phyloP scores from a whole-genome alignment of 2,113 vertebrate genomes.

The Paramormyrops kingsleyae region DNA sequence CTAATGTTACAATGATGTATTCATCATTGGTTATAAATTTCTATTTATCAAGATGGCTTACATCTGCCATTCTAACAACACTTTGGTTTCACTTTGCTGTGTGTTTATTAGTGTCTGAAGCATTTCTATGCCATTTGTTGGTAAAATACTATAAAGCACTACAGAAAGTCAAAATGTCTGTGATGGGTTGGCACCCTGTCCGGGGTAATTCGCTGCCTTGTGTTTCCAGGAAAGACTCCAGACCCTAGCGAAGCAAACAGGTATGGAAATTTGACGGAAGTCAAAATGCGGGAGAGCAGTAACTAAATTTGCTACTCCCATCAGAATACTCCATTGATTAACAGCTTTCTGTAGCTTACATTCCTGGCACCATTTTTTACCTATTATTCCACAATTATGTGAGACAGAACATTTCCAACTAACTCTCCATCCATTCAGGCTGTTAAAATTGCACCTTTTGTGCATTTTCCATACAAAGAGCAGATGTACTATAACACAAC shows the following conservation, averaged over 20 bases:
- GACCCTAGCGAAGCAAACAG: neutral
- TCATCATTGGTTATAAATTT: neutral
- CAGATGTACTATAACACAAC: neutral
- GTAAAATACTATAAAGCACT: neutral
- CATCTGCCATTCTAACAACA: slow-evolving; percentile 3
- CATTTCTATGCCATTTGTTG: neutral
- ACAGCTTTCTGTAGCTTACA: neutral
- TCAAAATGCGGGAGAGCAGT: neutral
- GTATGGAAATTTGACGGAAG: neutral
- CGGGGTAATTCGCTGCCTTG: neutral
- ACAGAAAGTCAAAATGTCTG: neutral
- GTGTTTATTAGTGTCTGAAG: neutral
- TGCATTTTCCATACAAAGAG: neutral
- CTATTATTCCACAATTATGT: neutral
- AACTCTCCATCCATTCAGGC: too few relatives aligned
- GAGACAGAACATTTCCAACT: neutral
- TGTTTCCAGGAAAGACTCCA: neutral
- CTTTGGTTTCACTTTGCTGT: neutral
- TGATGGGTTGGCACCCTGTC: neutral
- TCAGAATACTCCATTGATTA: neutral
- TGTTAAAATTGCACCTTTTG: neutral
- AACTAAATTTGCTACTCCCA: neutral
- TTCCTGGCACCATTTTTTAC: neutral
- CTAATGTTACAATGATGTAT: neutral
- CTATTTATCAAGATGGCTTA: neutral